Conservation (phyloP, 2,888 invertebrate genomes). For the Ypsolopha scabrella region DNA sequence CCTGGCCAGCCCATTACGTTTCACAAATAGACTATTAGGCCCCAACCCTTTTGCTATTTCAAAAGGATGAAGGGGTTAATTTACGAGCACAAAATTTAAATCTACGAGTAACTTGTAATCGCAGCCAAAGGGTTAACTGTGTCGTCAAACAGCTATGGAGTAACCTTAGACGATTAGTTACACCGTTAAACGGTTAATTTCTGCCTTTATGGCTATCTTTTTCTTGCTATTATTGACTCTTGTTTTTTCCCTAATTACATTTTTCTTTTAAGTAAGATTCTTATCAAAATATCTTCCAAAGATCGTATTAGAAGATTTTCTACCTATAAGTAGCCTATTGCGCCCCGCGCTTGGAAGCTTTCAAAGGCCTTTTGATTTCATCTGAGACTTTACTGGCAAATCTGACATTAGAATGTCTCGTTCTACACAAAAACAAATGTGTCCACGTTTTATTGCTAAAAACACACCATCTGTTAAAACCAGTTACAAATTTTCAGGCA, state of each 20-base stretch:
- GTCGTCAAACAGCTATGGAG: constrained; percentile 5
- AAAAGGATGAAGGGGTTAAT: constrained; percentile 68
- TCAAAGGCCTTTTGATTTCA: background rate
- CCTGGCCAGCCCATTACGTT: constrained; percentile 60
- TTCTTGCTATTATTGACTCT: background rate
- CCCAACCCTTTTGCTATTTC: constrained; percentile 68
- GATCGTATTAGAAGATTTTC: background rate
- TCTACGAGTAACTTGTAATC: constrained; percentile 64
- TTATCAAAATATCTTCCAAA: background rate
- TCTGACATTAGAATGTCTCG: background rate
- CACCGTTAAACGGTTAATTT: background rate
- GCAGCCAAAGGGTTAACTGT: constrained; percentile 56
- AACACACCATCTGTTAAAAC: background rate
- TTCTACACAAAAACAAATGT: background rate
- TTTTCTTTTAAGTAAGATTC: background rate
- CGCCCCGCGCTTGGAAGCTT: background rate
- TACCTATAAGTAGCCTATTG: no score
- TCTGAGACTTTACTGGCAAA: background rate
- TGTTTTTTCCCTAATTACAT: background rate
- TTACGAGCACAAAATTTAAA: constrained; percentile 69
- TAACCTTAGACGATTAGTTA: constrained; percentile 3
- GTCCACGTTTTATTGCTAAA: background rate
- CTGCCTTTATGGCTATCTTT: background rate
- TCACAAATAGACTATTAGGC: constrained; percentile 69
- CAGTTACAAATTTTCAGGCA: background rate